Evolutionary conservation across 64 coral and sea anemone species (phyloP).

Genomic region (Dendrophyllia cribrosa): DNA sequence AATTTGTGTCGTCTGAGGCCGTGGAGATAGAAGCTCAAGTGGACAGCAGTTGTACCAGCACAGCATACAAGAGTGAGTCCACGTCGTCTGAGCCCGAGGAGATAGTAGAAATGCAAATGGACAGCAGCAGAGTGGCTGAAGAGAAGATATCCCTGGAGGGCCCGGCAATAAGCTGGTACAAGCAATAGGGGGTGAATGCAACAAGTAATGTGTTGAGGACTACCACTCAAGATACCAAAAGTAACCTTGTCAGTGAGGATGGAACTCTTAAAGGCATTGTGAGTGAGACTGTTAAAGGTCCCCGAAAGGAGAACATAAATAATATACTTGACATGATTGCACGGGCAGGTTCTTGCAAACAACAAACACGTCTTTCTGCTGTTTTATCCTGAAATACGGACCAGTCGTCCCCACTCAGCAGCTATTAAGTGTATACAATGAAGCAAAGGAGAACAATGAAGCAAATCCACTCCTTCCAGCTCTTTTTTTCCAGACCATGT

Average conservation of each 20-base stretch:
- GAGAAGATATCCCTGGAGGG: slow-evolving; percentile 22
- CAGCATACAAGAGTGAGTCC: too few relatives aligned
- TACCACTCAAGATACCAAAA: too few relatives aligned
- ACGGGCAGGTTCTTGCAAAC: not conserved
- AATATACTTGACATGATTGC: not conserved
- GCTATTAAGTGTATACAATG: slow-evolving; percentile 30
- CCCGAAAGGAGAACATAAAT: not conserved
- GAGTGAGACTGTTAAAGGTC: too few relatives aligned
- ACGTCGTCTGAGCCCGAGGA: too few relatives aligned
- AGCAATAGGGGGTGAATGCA: slow-evolving; percentile 1
- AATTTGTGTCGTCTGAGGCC: too few relatives aligned
- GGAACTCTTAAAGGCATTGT: not conserved
- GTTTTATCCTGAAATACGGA: slow-evolving; percentile 35
- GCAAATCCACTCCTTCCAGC: not conserved
- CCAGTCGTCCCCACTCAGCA: slow-evolving; percentile 45
- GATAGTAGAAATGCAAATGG: too few relatives aligned
- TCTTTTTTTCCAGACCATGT: slow-evolving; percentile 16
- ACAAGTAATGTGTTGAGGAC: not conserved
- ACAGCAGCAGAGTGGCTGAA: too few relatives aligned
- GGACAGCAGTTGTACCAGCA: too few relatives aligned
- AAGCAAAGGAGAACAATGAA: slow-evolving; percentile 38
- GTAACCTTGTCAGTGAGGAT: not conserved
- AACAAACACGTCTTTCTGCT: slow-evolving; percentile 37
- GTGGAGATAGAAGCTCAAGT: too few relatives aligned
- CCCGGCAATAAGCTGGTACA: slow-evolving; percentile 23